phyloP scores from a whole-genome alignment of 2,888 invertebrate genomes.

The Tetragonisca angustula region DNA sequence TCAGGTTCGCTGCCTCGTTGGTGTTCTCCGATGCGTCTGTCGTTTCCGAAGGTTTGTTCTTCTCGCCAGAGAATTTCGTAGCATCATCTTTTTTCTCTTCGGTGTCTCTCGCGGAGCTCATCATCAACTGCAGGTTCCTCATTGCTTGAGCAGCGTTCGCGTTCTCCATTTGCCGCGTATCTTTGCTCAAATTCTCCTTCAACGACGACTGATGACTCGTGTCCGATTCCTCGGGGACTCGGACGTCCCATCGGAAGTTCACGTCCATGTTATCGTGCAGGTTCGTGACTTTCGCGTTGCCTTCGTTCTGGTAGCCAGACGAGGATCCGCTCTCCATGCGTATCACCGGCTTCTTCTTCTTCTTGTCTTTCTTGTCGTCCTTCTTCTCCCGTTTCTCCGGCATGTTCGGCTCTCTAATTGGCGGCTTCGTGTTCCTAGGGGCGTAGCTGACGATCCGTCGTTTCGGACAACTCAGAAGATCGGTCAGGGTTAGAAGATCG shows the following conservation, averaged over 20 bases:
- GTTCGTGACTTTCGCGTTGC: neutral
- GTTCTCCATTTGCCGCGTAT: neutral
- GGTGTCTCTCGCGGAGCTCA: conserved; percentile 7
- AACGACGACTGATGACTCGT: neutral
- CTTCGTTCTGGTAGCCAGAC: neutral
- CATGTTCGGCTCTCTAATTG: conserved; percentile 74
- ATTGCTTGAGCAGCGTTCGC: neutral
- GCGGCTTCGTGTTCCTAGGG: conserved; percentile 66
- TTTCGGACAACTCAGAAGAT: neutral
- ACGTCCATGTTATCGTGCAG: conserved; percentile 24
- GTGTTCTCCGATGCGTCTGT: neutral
- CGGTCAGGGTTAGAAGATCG: neutral
- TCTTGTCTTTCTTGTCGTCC: conserved; percentile 70
- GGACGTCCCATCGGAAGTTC: conserved; percentile 73
- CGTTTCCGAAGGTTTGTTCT: neutral
- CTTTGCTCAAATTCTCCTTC: neutral
- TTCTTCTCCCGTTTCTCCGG: conserved; percentile 69
- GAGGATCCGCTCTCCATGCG: conserved; percentile 50
- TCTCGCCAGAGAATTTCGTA: neutral
- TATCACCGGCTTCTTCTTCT: conserved; percentile 73
- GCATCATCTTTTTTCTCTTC: neutral
- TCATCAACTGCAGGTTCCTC: neutral
- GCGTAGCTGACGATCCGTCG: conserved; percentile 50
- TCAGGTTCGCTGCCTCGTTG: neutral
- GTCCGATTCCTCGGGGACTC: conserved; percentile 31